Percentiles rank a stretch among this genome's conserved stretches.
phyloP scores from a whole-genome alignment of 2,888 invertebrate species.

The Drosophila emarginata region DNA sequence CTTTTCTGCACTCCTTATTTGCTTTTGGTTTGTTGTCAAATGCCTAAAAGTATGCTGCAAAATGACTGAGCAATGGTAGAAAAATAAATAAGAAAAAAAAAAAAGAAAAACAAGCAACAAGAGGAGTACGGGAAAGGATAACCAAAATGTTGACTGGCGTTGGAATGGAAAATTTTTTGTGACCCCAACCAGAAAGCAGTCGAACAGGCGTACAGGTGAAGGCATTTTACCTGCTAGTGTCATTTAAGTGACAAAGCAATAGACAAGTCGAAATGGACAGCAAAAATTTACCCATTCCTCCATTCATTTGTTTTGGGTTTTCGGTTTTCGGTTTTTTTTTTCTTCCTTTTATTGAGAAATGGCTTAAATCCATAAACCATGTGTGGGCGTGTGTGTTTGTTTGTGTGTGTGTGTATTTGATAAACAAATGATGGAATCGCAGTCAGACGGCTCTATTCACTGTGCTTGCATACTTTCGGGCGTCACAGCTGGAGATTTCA shows the following conservation, averaged over 20 bases:
- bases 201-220: constrained; percentile 27
- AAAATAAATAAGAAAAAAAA: neutral
- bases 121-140: neutral
- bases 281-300: neutral
- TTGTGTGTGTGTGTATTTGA: too few relatives aligned
- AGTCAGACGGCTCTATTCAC: neutral
- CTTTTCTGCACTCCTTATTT: constrained; percentile 10
- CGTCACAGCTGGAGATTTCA: too few relatives aligned
- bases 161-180: constrained; percentile 34
- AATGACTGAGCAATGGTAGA: constrained; percentile 34
- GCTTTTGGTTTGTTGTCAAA: constrained; percentile 42
- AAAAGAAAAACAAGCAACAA: neutral
- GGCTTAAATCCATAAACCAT: neutral
- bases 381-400: too few relatives aligned
- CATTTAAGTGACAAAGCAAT: constrained; percentile 62
- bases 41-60: constrained; percentile 61
- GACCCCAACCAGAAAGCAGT: constrained; percentile 1
- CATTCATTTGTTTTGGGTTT: neutral
- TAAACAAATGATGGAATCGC: neutral
- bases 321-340: neutral
- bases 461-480: neutral
- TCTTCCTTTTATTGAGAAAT: constrained; percentile 5
- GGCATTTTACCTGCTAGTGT: constrained; percentile 21
- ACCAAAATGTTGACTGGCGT: constrained; percentile 15
- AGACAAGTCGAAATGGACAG: constrained; percentile 46